Evolutionary conservation across 2,113 vertebrate species (phyloP).

Genomic region (Brevimyrus niger): DNA sequence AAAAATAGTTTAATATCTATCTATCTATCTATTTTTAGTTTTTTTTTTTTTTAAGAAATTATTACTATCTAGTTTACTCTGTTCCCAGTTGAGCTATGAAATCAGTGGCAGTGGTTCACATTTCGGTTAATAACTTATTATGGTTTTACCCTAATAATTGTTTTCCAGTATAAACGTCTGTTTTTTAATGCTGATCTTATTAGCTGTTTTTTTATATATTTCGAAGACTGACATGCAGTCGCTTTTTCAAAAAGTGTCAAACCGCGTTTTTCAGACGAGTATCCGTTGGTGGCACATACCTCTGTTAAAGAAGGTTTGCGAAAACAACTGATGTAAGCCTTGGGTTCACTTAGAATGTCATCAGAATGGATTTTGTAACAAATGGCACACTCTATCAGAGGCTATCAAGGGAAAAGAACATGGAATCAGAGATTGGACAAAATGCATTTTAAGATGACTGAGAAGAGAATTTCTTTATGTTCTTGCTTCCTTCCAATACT

Average conservation of each 20-base stretch:
- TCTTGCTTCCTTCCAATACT: conserved; percentile 22
- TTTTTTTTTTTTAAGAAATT: neutral
- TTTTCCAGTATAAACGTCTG: neutral
- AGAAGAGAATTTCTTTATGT: neutral
- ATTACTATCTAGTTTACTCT: neutral
- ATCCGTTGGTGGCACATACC: conserved; percentile 33
- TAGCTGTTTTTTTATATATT: neutral
- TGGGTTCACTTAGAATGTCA: conserved; percentile 46
- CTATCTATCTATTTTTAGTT: too few species aligned
- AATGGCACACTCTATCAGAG: conserved; percentile 55
- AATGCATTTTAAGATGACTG: neutral
- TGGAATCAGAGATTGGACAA: conserved; percentile 22
- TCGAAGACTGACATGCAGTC: neutral
- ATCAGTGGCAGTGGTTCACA: neutral
- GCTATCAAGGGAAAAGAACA: conserved; percentile 47
- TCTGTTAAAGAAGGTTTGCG: conserved; percentile 49
- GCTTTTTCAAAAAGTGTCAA: neutral
- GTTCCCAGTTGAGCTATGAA: neutral
- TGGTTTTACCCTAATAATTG: neutral
- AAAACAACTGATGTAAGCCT: conserved; percentile 57
- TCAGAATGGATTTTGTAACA: conserved; percentile 54
- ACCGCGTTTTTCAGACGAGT: neutral
- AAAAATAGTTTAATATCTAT: too few species aligned
- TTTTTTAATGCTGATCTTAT: neutral
- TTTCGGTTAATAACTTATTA: neutral